Base-by-base conservation (phyloP, 2,888 invertebrate species). In the Folsomia candida region DNA sequence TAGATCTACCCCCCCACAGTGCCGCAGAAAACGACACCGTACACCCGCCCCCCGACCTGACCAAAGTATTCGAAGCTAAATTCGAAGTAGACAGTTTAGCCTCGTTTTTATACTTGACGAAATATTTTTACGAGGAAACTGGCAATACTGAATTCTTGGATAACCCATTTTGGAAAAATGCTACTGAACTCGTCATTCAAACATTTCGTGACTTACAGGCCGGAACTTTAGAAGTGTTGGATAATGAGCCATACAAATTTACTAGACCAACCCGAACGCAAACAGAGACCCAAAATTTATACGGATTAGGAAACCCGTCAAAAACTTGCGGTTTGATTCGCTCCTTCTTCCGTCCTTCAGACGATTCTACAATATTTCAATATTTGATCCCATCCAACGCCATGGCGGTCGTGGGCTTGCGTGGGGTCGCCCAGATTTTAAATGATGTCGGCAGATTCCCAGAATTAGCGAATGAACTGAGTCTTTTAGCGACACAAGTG, bases 301-400 rank as follows among this genome's bases (percentile, higher is more conserved):
- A 75, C 57, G 75, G 75, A 57, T 25, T 69, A 2, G 75, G 75
- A 14, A 78, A 78, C 59, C 74, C 76, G 18, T 70, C 69, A 0
- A 74, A 65, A 54, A 60, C 75, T n/a, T 78, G 78, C 58, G 78
- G 78, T n/a, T 67, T 78, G 1, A 73, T 78, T 47, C 69, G 78
- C 11, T 77, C 76, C 9, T 78, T 78, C 60, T 78, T 78, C 67
- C 51, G 78, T 9, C 78, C 78, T 26, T 78, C 78, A 24, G 78
- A 78, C 70, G 76, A 78, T 62, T 71, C 78, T 9, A 77, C 76
- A 2, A 68, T 76, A 37, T 73, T 76, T 47, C 78, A 76, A 54
- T 78, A 76, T 54, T 27, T 78, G 3, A 75, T 78, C 28, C 78
- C 78, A 3, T 71, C 78, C 4, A 78, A 78, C 66, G 76, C 76